Conservation (phyloP, 1,140 invertebrate genomes). For the Anagrus nilaparvatae region DNA sequence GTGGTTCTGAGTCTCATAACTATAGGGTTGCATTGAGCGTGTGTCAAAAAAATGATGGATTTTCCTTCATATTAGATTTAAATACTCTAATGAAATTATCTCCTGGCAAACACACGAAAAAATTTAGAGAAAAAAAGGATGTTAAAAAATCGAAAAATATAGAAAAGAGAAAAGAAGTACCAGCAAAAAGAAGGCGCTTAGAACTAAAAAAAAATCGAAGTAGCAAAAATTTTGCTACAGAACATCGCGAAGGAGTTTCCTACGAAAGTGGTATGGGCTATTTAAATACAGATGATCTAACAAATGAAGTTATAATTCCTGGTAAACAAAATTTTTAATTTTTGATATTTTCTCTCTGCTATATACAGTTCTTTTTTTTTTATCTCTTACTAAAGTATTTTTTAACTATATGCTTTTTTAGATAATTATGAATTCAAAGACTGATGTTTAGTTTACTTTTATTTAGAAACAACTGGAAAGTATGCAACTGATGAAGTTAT, state of each 20-base stretch:
- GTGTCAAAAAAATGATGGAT: constrained; percentile 15
- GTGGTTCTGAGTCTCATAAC: constrained; percentile 11
- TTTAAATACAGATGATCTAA: constrained; percentile 3
- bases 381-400: not conserved
- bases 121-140: constrained; percentile 7
- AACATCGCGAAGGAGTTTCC: constrained; percentile 12
- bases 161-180: constrained; percentile 2
- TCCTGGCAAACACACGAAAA: constrained; percentile 8
- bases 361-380: not conserved
- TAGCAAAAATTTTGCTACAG: not conserved
- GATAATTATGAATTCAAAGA: constrained; percentile 1
- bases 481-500: constrained; percentile 8
- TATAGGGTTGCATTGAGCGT: constrained; percentile 16
- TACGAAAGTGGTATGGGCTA: constrained; percentile 9
- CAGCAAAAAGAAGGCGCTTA: constrained; percentile 6
- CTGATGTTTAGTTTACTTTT: constrained; percentile 9
- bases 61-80: constrained; percentile 8
- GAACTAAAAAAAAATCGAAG: constrained; percentile 11
- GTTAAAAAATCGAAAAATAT: not conserved
- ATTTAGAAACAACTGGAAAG: constrained; percentile 13
- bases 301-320: constrained; percentile 5
- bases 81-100: constrained; percentile 8
- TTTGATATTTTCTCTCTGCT: not conserved
- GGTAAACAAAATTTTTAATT: constrained; percentile 1
- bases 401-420: not conserved